These are phyloP conservation scores for Heliconius cydno DNA, from an alignment of 2,888 invertebrate species.

Conservation along the genomic window DNA sequence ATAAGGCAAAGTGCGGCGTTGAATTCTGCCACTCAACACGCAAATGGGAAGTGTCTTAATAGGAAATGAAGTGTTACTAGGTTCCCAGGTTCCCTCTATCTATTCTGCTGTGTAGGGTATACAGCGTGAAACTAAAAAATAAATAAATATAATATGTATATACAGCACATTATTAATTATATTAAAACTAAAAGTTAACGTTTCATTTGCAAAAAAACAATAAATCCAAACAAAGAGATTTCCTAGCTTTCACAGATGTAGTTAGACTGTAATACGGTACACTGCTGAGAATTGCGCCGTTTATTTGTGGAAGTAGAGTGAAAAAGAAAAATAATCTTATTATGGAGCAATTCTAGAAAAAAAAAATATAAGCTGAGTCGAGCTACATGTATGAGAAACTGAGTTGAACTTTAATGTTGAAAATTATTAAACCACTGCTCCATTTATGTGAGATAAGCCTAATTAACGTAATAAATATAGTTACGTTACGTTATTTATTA, in stretches of 20 bases:
- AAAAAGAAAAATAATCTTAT: constrained; percentile 5
- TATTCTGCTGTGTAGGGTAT: too few species aligned
- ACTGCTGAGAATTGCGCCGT: constrained; percentile 6
- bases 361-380: neutral
- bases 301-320: constrained; percentile 11
- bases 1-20: too few species aligned
- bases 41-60: too few species aligned
- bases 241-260: neutral
- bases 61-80: too few species aligned
- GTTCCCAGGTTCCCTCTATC: too few species aligned
- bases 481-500: neutral
- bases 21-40: too few species aligned
- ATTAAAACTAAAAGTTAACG: neutral
- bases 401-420: neutral
- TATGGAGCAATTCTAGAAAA: neutral
- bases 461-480: too few species aligned
- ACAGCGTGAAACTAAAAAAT: too few species aligned
- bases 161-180: too few species aligned
- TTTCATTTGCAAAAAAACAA: neutral
- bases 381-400: neutral
- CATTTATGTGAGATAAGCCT: neutral
- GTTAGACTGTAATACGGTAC: neutral
- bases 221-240: neutral
- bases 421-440: neutral
- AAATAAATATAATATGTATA: too few species aligned